Evolutionary conservation across 1,140 invertebrate genomes (phyloP).

Genomic region (Zaprionus taronus): DNA sequence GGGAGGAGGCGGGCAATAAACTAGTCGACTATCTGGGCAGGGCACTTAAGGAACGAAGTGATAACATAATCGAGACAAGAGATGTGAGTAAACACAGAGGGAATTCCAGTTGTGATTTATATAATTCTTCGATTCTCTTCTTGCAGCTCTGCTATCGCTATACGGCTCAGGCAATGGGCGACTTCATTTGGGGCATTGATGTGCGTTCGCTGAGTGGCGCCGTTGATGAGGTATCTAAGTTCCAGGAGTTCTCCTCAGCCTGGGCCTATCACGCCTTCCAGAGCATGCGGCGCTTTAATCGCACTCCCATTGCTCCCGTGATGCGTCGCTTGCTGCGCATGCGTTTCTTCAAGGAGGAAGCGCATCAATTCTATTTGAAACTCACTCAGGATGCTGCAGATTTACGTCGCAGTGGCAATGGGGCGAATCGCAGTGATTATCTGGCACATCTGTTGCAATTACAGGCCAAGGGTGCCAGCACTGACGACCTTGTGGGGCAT

Average conservation of each 20-base stretch:
- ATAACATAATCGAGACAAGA: constrained; percentile 59
- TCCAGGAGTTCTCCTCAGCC: constrained; percentile 54
- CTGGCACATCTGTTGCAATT: constrained; percentile 78
- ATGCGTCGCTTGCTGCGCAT: constrained; percentile 48
- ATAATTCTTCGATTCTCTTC: background rate
- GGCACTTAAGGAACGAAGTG: constrained; percentile 14
- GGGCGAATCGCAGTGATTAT: constrained; percentile 70
- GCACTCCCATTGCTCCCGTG: constrained; percentile 50
- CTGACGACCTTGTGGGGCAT: constrained; percentile 86
- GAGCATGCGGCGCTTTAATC: constrained; percentile 44
- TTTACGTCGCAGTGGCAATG: constrained; percentile 55
- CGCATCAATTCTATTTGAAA: constrained; percentile 68
- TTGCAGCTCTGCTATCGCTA: constrained; percentile 74
- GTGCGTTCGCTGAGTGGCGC: constrained; percentile 64
- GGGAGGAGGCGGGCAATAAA: constrained; percentile 55
- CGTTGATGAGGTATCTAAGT: constrained; percentile 26
- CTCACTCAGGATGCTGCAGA: constrained; percentile 68
- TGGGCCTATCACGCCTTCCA: constrained; percentile 49
- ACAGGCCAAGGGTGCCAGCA: constrained; percentile 84
- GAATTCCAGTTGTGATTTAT: background rate
- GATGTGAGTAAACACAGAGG: constrained; percentile 50
- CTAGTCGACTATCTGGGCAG: constrained; percentile 50
- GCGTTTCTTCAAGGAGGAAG: constrained; percentile 49
- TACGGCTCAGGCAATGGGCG: constrained; percentile 85
- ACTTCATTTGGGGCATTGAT: constrained; percentile 85